Percentiles rank a stretch among this genome's conserved stretches.
phyloP scores from a whole-genome alignment of 2,888 invertebrate species.

The Lasioglossum figueresi region DNA sequence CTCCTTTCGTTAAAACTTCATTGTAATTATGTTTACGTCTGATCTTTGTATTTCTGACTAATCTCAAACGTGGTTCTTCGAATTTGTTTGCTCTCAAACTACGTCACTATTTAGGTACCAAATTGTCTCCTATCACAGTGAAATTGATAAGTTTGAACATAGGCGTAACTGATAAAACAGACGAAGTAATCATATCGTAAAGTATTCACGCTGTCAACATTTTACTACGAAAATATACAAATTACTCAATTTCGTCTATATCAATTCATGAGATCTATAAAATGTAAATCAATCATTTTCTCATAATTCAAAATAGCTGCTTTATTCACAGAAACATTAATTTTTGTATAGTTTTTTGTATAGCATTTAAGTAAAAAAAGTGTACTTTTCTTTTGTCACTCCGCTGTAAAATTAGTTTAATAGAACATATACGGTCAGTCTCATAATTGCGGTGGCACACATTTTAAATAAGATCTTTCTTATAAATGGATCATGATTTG shows the following conservation, averaged over 20 bases:
- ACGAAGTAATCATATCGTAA: background rate
- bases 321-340: background rate
- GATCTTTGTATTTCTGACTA: slow-evolving; percentile 15
- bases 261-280: background rate
- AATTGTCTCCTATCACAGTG: background rate
- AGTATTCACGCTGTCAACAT: background rate
- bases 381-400: background rate
- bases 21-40: slow-evolving; percentile 32
- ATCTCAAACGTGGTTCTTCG: background rate
- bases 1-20: slow-evolving; percentile 36
- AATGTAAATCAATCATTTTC: background rate
- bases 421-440: no score
- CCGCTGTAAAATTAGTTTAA: background rate
- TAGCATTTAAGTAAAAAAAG: background rate
- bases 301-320: background rate
- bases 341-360: background rate
- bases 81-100: slow-evolving; percentile 9
- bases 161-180: slow-evolving; percentile 20
- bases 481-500: no score
- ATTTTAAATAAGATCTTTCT: no score
- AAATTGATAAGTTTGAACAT: slow-evolving; percentile 31
- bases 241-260: background rate
- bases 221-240: background rate
- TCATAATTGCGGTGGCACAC: no score
- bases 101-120: background rate